phyloP scores from a whole-genome alignment of 2,113 vertebrate species.

The Oryzias woworae region DNA sequence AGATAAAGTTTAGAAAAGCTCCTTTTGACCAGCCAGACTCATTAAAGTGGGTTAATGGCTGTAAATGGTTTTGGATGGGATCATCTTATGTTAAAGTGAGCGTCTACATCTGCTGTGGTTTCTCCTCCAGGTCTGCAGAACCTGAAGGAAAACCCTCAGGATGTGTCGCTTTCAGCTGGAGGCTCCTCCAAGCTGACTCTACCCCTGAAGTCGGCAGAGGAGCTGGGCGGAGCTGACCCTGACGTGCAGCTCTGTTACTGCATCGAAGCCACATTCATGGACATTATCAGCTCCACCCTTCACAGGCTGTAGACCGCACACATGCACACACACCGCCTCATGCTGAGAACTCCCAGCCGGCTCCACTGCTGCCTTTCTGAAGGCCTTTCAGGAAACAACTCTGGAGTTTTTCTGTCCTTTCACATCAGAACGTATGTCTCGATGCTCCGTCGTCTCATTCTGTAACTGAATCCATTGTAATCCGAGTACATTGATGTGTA shows the following conservation, averaged over 20 bases:
- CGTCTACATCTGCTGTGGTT: neutral
- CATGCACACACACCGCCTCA: slow-evolving; percentile 1
- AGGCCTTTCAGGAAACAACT: slow-evolving; percentile 6
- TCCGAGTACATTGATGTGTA: too few species aligned
- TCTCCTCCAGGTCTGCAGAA: slow-evolving; percentile 85
- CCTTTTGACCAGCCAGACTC: too few species aligned
- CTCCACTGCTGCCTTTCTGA: slow-evolving; percentile 4
- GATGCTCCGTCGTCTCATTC: neutral
- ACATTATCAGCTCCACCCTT: slow-evolving; percentile 92
- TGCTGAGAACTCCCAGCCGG: slow-evolving; percentile 1
- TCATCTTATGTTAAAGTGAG: too few species aligned
- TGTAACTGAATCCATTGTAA: neutral
- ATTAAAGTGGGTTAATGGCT: too few species aligned
- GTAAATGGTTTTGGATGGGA: too few species aligned
- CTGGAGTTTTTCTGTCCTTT: neutral
- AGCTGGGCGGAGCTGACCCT: slow-evolving; percentile 83
- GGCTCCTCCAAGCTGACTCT: slow-evolving; percentile 71
- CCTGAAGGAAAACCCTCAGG: slow-evolving; percentile 86
- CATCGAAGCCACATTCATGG: slow-evolving; percentile 92
- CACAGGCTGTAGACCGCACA: slow-evolving; percentile 63
- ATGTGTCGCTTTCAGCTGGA: slow-evolving; percentile 47
- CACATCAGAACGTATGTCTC: neutral
- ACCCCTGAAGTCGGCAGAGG: slow-evolving; percentile 77
- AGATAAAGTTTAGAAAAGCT: too few species aligned
- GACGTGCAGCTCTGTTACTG: slow-evolving; percentile 94